Percentiles rank a stretch among this genome's conserved stretches.
These are phyloP conservation scores for Cervus canadensis DNA, from an alignment of 2,113 vertebrate genomes.

Conservation along the genomic window DNA sequence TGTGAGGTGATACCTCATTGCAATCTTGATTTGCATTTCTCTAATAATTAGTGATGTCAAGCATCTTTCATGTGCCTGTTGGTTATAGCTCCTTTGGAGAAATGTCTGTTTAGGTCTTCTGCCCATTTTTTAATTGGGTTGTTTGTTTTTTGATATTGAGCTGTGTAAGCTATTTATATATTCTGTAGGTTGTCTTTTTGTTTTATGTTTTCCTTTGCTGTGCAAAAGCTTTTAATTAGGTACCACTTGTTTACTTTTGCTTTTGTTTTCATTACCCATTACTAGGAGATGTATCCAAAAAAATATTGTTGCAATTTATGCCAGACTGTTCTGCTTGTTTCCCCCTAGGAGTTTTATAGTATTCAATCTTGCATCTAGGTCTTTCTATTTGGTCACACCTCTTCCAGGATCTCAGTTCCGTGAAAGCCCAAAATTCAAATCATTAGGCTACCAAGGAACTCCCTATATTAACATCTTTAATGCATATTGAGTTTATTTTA, in stretches of 20 bases:
- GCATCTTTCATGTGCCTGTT: background rate
- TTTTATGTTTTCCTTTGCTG: background rate
- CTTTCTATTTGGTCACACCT: background rate
- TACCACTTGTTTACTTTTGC: background rate
- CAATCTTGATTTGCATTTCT: background rate
- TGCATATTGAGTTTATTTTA: background rate
- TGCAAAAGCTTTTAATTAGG: background rate
- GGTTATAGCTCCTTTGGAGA: background rate
- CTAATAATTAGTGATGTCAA: background rate
- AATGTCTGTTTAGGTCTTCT: background rate
- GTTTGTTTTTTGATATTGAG: background rate
- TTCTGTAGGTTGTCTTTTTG: background rate
- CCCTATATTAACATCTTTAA: background rate
- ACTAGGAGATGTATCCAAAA: background rate
- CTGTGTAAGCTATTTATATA: background rate
- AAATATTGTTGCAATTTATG: background rate
- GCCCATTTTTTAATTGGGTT: background rate
- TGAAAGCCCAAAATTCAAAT: background rate
- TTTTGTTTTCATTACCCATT: background rate
- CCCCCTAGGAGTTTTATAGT: background rate
- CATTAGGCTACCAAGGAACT: background rate
- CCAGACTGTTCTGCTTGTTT: background rate
- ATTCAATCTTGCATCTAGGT: background rate
- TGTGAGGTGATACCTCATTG: background rate
- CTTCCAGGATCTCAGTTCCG: background rate